Evolutionary conservation across 2,113 vertebrate species (phyloP).

Genomic region (Dendropsophus ebraccatus): DNA sequence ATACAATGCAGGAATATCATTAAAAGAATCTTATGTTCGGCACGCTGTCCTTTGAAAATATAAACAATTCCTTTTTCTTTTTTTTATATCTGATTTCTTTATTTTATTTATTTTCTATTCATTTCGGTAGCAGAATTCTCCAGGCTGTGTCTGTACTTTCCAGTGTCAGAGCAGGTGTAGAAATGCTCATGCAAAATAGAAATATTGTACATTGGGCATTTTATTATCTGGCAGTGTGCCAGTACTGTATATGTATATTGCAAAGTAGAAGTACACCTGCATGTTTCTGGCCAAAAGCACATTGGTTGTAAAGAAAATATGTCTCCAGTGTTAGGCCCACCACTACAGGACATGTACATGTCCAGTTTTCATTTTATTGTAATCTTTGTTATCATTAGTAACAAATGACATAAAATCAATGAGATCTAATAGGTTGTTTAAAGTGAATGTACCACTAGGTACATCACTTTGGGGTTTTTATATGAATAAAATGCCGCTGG

Average conservation of each 20-base stretch:
- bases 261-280: neutral
- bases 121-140: conserved; percentile 8
- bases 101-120: neutral
- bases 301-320: too few species aligned
- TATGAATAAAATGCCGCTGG: too few species aligned
- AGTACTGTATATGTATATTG: neutral
- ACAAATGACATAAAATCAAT: too few species aligned
- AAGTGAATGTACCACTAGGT: too few species aligned
- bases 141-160: neutral
- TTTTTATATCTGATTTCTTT: neutral
- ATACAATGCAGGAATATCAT: neutral
- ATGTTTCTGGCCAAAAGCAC: neutral
- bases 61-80: neutral
- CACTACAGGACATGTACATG: too few species aligned
- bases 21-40: conserved; percentile 22
- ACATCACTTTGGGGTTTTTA: too few species aligned
- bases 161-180: neutral
- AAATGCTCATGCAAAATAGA: neutral
- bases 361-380: too few species aligned
- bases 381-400: too few species aligned
- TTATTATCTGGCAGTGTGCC: neutral
- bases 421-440: too few species aligned
- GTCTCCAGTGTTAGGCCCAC: neutral
- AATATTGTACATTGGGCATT: neutral
- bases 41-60: neutral